Evolutionary conservation across 2,888 invertebrate genomes (phyloP).

Genomic region (Aromia moschata): DNA sequence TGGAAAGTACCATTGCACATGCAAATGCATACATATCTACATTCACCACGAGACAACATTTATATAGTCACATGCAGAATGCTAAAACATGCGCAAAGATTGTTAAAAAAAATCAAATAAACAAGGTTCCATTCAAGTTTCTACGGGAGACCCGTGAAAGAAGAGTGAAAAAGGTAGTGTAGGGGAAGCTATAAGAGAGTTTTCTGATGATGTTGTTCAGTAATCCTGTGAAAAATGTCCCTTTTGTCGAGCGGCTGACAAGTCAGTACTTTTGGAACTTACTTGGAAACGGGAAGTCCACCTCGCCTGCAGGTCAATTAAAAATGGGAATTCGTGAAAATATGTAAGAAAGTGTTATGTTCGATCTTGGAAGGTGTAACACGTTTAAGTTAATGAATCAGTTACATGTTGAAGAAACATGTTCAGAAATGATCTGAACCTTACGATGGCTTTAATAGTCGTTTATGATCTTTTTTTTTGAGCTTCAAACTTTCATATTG

Average conservation of each 20-base stretch:
- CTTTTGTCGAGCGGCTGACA: constrained; percentile 20
- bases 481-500: too few species aligned
- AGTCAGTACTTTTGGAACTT: constrained; percentile 48
- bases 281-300: constrained; percentile 59
- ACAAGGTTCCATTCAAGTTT: constrained; percentile 7
- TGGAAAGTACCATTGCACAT: too few species aligned
- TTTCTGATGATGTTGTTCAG: constrained; percentile 26
- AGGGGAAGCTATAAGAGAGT: constrained; percentile 11
- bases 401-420: too few species aligned
- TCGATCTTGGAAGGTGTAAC: too few species aligned
- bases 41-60: constrained; percentile 7
- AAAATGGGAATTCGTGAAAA: constrained; percentile 49
- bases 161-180: constrained; percentile 43
- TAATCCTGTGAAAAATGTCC: constrained; percentile 38
- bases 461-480: too few species aligned
- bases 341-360: constrained; percentile 34
- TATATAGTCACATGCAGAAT: constrained; percentile 17
- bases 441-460: too few species aligned
- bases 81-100: constrained; percentile 24
- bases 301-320: constrained; percentile 58
- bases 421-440: too few species aligned
- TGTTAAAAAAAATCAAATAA: constrained; percentile 6
- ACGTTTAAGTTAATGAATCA: not conserved
- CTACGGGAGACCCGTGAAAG: constrained; percentile 34
- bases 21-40: not conserved